Conservation (phyloP, 2,888 invertebrate genomes). For the Ecliptopera silaceata region DNA sequence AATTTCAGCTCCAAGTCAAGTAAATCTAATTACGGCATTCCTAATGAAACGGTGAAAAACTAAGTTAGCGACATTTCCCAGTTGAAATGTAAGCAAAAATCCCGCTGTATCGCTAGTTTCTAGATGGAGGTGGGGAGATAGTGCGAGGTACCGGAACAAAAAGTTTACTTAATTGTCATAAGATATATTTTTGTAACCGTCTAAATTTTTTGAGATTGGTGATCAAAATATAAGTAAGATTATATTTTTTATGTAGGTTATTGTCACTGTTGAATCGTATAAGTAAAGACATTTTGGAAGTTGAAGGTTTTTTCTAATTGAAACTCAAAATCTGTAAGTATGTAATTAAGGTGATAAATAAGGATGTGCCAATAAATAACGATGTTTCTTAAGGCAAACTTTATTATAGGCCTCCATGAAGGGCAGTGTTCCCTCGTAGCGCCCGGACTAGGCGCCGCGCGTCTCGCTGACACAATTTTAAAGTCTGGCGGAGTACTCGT, state of each 20-base stretch:
- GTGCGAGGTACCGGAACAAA: neutral
- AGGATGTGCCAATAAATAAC: no score
- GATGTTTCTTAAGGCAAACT: no score
- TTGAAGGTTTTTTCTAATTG: no score
- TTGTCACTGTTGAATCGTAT: no score
- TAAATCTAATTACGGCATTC: conserved; percentile 5
- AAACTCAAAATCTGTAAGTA: no score
- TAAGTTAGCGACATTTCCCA: conserved; percentile 8
- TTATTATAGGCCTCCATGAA: no score
- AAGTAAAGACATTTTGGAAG: no score
- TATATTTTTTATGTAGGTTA: no score
- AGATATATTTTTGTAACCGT: no score
- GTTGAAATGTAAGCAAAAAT: conserved; percentile 21
- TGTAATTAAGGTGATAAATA: no score
- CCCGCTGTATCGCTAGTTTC: conserved; percentile 1
- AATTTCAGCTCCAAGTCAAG: neutral
- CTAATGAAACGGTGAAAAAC: conserved; percentile 15
- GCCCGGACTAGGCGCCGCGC: neutral
- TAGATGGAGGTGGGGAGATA: neutral
- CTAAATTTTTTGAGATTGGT: no score
- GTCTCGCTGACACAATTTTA: conserved; percentile 29
- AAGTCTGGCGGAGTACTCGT: conserved; percentile 29
- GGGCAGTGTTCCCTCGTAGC: neutral
- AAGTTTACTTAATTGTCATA: neutral
- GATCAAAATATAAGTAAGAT: no score